Evolutionary conservation across 2,113 vertebrate genomes (phyloP).

Genomic region (Lycocorax pyrrhopterus): DNA sequence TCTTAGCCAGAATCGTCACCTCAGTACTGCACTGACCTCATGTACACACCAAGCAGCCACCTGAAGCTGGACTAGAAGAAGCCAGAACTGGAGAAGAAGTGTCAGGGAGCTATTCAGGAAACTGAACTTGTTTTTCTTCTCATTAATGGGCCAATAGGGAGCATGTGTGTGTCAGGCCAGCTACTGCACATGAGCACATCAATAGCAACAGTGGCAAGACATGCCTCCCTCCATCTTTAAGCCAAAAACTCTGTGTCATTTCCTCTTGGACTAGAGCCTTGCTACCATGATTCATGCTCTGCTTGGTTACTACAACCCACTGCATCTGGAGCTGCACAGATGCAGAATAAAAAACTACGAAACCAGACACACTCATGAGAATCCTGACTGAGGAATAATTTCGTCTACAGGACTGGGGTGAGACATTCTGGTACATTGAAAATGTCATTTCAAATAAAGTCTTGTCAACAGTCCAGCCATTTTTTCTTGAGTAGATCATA

Average conservation of each 20-base stretch:
- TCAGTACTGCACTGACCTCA: too few species aligned
- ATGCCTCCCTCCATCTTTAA: not conserved
- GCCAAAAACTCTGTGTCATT: not conserved
- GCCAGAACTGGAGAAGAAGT: not conserved
- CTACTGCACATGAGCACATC: not conserved
- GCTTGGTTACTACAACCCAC: not conserved
- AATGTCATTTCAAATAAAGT: not conserved
- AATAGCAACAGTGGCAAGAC: not conserved
- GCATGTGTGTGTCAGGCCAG: not conserved
- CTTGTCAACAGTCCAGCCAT: not conserved
- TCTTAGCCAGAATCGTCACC: not conserved
- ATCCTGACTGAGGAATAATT: not conserved
- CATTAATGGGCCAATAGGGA: not conserved
- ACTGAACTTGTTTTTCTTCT: not conserved
- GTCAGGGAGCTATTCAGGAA: not conserved
- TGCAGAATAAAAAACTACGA: not conserved
- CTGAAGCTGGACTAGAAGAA: not conserved
- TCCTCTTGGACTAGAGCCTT: not conserved
- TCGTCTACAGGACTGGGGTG: rapidly evolving
- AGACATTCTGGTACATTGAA: not conserved
- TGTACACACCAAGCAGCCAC: not conserved
- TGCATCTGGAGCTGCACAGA: not conserved
- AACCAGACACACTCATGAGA: not conserved
- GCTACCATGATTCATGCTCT: not conserved
- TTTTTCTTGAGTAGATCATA: not conserved